Percentiles rank a stretch among this genome's conserved stretches.
Evolutionary conservation across 2,888 invertebrate species (phyloP).

Genomic region (Ormia ochracea): DNA sequence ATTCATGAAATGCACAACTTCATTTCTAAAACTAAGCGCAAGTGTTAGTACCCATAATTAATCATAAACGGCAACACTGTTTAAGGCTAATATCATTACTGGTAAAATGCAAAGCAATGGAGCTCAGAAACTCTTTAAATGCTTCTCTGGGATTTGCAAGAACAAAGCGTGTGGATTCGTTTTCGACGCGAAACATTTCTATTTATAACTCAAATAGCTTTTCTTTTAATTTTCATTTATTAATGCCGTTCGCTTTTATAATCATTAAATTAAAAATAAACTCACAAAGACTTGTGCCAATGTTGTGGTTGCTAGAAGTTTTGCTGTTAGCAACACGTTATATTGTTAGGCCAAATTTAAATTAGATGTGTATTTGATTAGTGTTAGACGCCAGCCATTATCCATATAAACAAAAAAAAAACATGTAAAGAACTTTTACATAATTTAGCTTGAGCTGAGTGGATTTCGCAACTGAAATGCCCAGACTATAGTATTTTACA

Average conservation of each 20-base stretch:
- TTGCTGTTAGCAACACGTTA: constrained; percentile 35
- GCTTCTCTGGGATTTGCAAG: background rate
- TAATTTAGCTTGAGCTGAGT: background rate
- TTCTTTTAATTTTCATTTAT: constrained; percentile 16
- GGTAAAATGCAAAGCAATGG: background rate
- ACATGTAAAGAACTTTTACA: background rate
- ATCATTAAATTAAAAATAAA: background rate
- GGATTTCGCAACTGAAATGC: constrained; percentile 21
- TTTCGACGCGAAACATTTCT: constrained; percentile 25
- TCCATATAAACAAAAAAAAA: too few relatives aligned
- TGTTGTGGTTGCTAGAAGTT: constrained; percentile 12
- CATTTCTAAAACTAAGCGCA: too few relatives aligned
- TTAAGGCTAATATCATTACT: constrained; percentile 19
- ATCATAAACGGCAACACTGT: background rate
- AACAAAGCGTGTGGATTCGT: constrained; percentile 17
- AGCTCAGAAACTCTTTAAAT: background rate
- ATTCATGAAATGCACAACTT: too few relatives aligned
- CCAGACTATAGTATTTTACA: too few relatives aligned
- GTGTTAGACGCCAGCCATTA: constrained; percentile 45
- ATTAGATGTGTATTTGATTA: constrained; percentile 24
- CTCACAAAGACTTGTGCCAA: background rate
- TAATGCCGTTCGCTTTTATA: background rate
- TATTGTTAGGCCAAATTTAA: constrained; percentile 23
- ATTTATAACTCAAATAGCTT: constrained; percentile 37
- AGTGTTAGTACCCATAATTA: too few relatives aligned